Percentiles rank a stretch among this genome's conserved stretches.
These are phyloP conservation scores for Oceanodroma leucorhoa DNA, from an alignment of 2,797 vertebrate species.

Conservation along the genomic window DNA sequence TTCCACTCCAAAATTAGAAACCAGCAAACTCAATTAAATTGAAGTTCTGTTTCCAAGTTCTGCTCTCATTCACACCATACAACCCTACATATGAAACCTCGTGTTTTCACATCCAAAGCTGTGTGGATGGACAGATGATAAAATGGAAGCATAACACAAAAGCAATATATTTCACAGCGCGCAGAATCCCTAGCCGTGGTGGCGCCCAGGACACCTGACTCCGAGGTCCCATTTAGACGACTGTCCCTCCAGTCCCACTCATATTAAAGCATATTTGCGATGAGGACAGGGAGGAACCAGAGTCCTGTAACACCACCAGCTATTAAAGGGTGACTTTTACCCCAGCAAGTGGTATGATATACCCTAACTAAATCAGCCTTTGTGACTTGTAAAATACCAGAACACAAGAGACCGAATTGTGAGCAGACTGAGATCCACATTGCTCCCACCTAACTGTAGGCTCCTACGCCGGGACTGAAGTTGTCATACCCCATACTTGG, in stretches of 20 bases:
- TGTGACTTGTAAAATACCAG: background rate
- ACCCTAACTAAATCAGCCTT: background rate
- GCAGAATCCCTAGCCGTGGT: background rate
- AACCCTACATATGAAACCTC: background rate
- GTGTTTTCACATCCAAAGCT: background rate
- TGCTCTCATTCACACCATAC: background rate
- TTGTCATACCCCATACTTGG: background rate
- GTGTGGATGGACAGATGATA: background rate
- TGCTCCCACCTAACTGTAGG: background rate
- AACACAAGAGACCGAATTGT: rapidly evolving
- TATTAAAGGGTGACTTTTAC: background rate
- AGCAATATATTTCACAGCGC: background rate
- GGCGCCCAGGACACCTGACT: background rate
- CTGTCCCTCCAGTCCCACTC: background rate
- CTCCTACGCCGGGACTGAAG: background rate
- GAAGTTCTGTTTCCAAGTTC: background rate
- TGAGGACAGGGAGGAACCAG: background rate
- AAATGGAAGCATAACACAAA: rapidly evolving
- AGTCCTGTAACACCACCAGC: background rate
- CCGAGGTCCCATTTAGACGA: background rate
- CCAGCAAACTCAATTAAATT: background rate
- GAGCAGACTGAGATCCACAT: background rate
- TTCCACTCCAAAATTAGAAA: background rate
- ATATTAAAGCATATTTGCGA: background rate
- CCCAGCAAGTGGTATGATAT: background rate